Base-by-base conservation (phyloP, 2,888 invertebrate genomes). In the Euphydryas editha region DNA sequence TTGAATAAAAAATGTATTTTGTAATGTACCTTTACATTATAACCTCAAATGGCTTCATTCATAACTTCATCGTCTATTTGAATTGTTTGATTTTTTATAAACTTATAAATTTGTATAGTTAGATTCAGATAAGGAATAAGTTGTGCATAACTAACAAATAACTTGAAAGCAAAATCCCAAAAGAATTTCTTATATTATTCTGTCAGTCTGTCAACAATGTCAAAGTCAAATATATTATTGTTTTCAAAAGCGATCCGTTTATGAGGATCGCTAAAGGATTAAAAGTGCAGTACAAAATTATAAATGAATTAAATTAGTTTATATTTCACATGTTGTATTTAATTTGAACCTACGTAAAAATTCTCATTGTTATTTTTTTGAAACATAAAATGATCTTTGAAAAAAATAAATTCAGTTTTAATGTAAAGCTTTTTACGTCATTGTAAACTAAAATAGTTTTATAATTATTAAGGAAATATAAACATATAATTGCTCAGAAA, bases 151-250 rank as follows among this genome's bases (percentile, higher is more conserved):
- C 21, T 54, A n/a, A 15, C 21, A 8, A 24, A 18, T 8, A 67
- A 17, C 18, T 49, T 49, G 1, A 37, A 44, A 21, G 11, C 8
- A 7, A 7, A 30, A 30, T 7, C 5, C 30, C 30, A 59, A 63
- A 54, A n/a, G 17, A 13, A 24, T 63, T 81, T 80, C 72, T 72
- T 80, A 67, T 59, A 66, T 30, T 7, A 30, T 78, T 73, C 74
- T 78, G 82, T 85, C 84, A 85, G 72, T 47, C 55, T 54, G 63
- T 46, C 60, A 63, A 62, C 24, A 54, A 44, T 65, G 66, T 72
- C 68, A 69, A 67, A 61, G 64, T 69, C 70, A 62, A 61, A 57
- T 63, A 44, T 59, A 54, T 62, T 54, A n/a, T 62, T 60, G 51
- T 56, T 68, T 57, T 51, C n/a, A 36, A 39, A 63, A 49, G 36